Base-by-base conservation (phyloP, 2,888 invertebrate species). In the Nephrocerus scutellatus region DNA sequence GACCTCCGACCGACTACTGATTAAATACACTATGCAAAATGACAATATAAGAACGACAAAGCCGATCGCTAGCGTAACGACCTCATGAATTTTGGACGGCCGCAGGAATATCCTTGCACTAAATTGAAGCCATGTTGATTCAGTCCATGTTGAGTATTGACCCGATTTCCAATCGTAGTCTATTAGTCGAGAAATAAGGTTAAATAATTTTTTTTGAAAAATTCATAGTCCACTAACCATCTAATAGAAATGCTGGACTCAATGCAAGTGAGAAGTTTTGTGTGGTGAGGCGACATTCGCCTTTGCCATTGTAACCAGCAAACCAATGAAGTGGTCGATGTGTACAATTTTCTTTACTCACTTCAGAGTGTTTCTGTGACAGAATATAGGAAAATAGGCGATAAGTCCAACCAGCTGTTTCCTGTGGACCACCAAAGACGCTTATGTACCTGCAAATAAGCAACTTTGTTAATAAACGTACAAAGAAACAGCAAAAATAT, bases 111-210 rank as follows among this genome's bases (percentile, higher is more conserved):
- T 77, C 46, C 84, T 75, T 43, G 85, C 79, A 52, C 74, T 77
- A 52, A 87, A 74, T 38, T 75, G 71, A 39, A 74, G 71, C 89
- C 91, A 92, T 26, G 84, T 78, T 0, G 89, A 89, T 72, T 91
- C 91, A 14, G 88, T 81, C 91, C 91, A 91, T 9, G 88, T 80
- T 5, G 90, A 88, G 65, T 82, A 92, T 52, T 73, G 50, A 10
- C 82, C 81, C 0, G 86, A 85, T 14, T 73, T 70, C 77, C 84
- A 80, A 58, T 87, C 76, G 59, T 88, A 88, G 56, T 75, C 85
- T 86, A 51, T 16, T n/a, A n/a, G n/a, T n/a, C n/a, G n/a, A n/a
- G n/a, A n/a, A n/a, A n/a, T n/a, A n/a, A n/a, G n/a, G n/a, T n/a
- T n/a, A n/a, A n/a, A n/a, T n/a, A n/a, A n/a, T n/a, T n/a, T n/a